phyloP scores from a whole-genome alignment of 2,797 vertebrate genomes.

The Lates japonicus region DNA sequence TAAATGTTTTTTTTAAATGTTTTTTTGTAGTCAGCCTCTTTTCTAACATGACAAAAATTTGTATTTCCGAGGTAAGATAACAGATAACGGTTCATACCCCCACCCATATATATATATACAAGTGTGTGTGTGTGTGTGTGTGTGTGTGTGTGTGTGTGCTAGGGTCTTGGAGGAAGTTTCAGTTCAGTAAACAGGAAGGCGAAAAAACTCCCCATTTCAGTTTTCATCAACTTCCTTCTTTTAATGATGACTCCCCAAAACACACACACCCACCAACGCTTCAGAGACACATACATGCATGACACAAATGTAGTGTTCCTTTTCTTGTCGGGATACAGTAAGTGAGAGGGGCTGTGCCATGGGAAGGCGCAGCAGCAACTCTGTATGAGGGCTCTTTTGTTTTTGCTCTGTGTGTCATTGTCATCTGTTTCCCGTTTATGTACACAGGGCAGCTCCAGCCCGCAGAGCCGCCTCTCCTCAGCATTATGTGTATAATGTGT shows the following conservation, averaged over 20 bases:
- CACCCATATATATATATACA: neutral
- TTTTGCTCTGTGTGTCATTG: conserved; percentile 30
- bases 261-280: conserved; percentile 12
- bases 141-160: conserved; percentile 30
- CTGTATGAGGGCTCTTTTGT: conserved; percentile 66
- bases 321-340: too few species aligned
- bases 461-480: conserved; percentile 51
- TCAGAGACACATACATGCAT: conserved; percentile 34
- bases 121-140: conserved; percentile 16
- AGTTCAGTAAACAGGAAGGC: conserved; percentile 93
- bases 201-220: conserved; percentile 83
- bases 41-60: conserved; percentile 17
- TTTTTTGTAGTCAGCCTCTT: neutral
- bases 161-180: conserved; percentile 85
- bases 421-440: conserved; percentile 74
- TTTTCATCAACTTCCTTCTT: conserved; percentile 89
- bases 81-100: conserved; percentile 4
- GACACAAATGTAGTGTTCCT: conserved; percentile 48
- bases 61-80: conserved; percentile 31
- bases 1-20: neutral
- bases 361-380: conserved; percentile 27
- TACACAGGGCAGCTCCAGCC: conserved; percentile 70
- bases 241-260: conserved; percentile 74
- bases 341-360: conserved; percentile 28
- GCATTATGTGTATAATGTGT: conserved; percentile 46